Base-by-base conservation (phyloP, 2,113 vertebrate genomes). In the Tretioscincus oriximinensis region DNA sequence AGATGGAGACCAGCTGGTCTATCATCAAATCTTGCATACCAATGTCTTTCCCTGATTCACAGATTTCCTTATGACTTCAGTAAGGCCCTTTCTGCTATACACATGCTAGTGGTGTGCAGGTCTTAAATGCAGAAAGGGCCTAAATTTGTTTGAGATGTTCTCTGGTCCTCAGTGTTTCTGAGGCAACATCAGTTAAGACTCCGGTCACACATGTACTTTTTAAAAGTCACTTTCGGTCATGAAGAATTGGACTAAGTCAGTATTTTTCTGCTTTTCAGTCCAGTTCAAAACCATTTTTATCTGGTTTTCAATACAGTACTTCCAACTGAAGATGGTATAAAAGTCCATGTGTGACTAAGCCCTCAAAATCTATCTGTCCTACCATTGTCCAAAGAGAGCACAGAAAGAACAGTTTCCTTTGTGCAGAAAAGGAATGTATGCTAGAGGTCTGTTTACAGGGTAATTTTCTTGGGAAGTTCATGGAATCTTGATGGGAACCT, bases 11-110 rank as follows among this genome's bases (percentile, higher is more conserved):
- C 93, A 94, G 94, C 93, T 95, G 94, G 90, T 86, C 26, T 92
- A 87, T 93, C 94, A 92, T 92, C 94, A 85, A 29, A 84, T 93
- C 91, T 88, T 90, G 90, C 94, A 95, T 94, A 93, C 94, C 94
- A 89, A 92, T 94, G 94, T 94, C 93, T 94, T 94, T 94, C 94
- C 90, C 93, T 91, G 87, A 94, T 94, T 95, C 93, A 80, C 85
- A 91, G 89, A 94, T 93, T 92, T 94, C 92, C 92, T 93, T 89
- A 69, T 88, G 85, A 94, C 89, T 91, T 89, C 88, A 84, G 85
- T 18, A 86, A 91, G 87, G 35, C 35, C 35, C 35, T 41, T 41
- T 41, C 35, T 41, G 35, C 35, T 41, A 41, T 41, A 41, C 35
- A 41, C 35, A 41, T 41, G 35, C 35, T 41, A 41, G 35, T 41